Evolutionary conservation across 2,113 vertebrate genomes (phyloP).

Genomic region (Chaetorhynchus papuensis): DNA sequence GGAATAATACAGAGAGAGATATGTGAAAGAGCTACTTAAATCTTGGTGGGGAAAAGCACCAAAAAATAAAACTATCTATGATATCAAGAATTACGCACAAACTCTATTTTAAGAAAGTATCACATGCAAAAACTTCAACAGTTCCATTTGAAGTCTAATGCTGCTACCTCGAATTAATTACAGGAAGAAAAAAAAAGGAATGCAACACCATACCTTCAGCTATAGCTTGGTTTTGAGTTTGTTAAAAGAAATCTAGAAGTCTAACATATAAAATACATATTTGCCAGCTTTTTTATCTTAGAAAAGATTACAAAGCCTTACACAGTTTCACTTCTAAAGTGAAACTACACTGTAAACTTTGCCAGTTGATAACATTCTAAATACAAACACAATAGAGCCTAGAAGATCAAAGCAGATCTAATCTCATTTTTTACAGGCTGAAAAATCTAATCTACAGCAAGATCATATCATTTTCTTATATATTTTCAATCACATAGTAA

Average conservation of each 20-base stretch:
- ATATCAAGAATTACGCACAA: background rate
- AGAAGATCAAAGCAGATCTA: background rate
- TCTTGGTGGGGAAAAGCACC: background rate
- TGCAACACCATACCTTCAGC: background rate
- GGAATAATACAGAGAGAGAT: background rate
- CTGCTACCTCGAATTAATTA: background rate
- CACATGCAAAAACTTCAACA: background rate
- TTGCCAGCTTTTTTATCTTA: background rate
- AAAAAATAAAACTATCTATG: background rate
- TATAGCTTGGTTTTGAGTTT: background rate
- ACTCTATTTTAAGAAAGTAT: background rate
- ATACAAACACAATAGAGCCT: background rate
- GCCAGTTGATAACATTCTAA: background rate
- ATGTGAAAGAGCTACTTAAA: background rate
- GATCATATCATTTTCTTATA: background rate
- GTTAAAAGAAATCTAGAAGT: background rate
- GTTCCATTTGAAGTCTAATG: background rate
- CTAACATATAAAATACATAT: background rate
- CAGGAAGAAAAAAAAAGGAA: background rate
- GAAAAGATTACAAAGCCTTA: background rate
- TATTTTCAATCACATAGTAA: background rate
- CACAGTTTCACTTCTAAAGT: background rate
- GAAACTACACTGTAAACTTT: background rate
- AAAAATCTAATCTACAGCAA: background rate
- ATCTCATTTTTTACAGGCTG: background rate